Evolutionary conservation across 1,140 invertebrate genomes (phyloP), one percentile per base, ranked within the genome.

Genomic region (Scaptomyza hsui): DNA sequence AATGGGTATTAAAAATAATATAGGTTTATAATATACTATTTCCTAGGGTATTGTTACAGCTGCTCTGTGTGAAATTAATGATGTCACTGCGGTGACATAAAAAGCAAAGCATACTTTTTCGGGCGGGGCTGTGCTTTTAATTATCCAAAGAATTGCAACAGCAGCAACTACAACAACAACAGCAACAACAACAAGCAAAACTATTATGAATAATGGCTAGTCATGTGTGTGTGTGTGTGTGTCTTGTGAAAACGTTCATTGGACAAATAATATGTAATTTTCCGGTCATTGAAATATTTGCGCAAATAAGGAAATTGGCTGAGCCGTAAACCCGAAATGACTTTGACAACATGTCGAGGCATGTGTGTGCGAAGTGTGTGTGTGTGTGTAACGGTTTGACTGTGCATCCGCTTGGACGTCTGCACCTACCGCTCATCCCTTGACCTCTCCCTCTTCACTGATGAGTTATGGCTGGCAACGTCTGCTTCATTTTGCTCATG

Each of bases 251-350:
- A 65, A 57, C 63, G 49, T 57, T 55, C 73, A 56, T 77, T 68
- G 76, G 76, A 85, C 72, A 85, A 86, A 85, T 85, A 85, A 74
- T 85, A 76, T 85, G 80, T 85, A 85, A 85, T 85, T 85, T 85
- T 85, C 80, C 80, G 80, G 80, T 74, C 80, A 85, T 85, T 85
- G 80, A 86, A 86, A 80, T 77, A 85, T 74, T 85, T 86, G 77
- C 67, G 55, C 80, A 85, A 80, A 82, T 78, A 83, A 81, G 78
- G 78, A 81, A 81, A 81, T 82, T 82, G 78, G 79, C 78, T 70
- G 69, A 69, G 57, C 57, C 56, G 39, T 29, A 56, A 69, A 21
- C 65, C 65, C 57, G 57, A 76, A 80, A 80, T 75, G 72, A 67
- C 57, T 80, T 80, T 76, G 73, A 76, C 78, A 76, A 62, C 68